phyloP scores from a whole-genome alignment of 2,797 vertebrate species.

The Merluccius polli region DNA sequence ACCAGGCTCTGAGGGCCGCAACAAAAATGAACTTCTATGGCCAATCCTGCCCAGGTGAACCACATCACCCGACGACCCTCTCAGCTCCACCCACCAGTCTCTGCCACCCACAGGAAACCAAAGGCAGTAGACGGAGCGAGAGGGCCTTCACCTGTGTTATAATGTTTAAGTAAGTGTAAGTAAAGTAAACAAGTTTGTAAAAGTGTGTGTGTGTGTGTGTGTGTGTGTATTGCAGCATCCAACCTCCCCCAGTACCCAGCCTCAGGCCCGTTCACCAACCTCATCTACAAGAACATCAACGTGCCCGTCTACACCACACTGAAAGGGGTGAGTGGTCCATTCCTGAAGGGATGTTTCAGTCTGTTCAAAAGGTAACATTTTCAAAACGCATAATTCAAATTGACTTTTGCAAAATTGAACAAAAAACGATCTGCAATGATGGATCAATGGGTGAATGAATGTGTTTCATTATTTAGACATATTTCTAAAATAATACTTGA shows the following conservation, averaged over 20 bases:
- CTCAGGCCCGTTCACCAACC: constrained; percentile 79
- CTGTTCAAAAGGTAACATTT: background rate
- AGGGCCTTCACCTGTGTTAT: background rate
- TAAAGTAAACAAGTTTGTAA: background rate
- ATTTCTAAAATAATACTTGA: background rate
- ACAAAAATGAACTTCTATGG: too few species aligned
- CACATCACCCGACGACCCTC: too few species aligned
- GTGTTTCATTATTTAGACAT: background rate
- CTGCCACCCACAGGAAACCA: too few species aligned
- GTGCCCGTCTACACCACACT: constrained; percentile 90
- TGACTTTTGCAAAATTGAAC: background rate
- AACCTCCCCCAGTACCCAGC: constrained; percentile 68
- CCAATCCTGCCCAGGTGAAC: too few species aligned
- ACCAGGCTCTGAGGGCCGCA: too few species aligned
- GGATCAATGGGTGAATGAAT: background rate
- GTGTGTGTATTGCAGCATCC: constrained; percentile 69
- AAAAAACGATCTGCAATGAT: background rate
- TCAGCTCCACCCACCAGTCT: too few species aligned
- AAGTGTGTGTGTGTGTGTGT: constrained; percentile 11
- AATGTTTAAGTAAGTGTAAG: background rate
- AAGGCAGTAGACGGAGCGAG: too few species aligned
- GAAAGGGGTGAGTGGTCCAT: constrained; percentile 84
- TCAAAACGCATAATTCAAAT: background rate
- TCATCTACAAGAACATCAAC: constrained; percentile 87
- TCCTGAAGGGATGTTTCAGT: background rate